Base-by-base conservation (phyloP, 1,140 invertebrate species). In the Calliphora vicina region DNA sequence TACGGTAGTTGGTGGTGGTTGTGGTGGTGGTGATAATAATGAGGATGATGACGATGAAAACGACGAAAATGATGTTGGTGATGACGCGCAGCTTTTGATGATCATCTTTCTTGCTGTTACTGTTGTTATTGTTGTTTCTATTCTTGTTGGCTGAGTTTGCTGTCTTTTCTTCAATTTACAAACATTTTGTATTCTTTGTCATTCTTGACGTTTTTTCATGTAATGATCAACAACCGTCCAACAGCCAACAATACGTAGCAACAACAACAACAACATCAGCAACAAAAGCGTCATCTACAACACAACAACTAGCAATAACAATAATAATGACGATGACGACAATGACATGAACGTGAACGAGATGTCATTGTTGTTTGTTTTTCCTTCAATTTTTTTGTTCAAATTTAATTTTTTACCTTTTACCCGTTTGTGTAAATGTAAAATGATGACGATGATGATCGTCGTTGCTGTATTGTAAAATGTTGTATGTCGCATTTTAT, bases 301-400 rank as follows among this genome's bases (percentile, higher is more conserved):
- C 50, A 67, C 61, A 67, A 57, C 50, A 57, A 57, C 50, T 57
- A 57, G 20, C 61, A 67, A 67, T 67, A 57, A 35, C 57, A 82
- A 82, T 82, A 43, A 82, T 50, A 61, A 83, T 83, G 82, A 83
- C 76, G 82, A 78, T 81, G 72, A 83, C 72, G 78, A 83, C 83
- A 83, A 83, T 83, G 83, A 83, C 83, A 83, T 83, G 83, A 72
- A 83, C 80, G 83, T 50, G 80, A 72, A 81, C 57, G 83, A 83
- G 78, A 81, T 83, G 83, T 83, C 83, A 83, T 74, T 83, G 80
- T 76, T 45, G 72, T 82, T 72, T 42, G 61, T 67, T 67, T 67
- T 67, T 23, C 20, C 20, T 67, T 67, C 17, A 17, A 15, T 17
- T 6, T 57, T n/a, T 57, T 57, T 57, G 15, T 57, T 57, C 5